Base-by-base conservation (phyloP, 64 coral and sea anemone genomes). In the Dendrophyllia cribrosa region DNA sequence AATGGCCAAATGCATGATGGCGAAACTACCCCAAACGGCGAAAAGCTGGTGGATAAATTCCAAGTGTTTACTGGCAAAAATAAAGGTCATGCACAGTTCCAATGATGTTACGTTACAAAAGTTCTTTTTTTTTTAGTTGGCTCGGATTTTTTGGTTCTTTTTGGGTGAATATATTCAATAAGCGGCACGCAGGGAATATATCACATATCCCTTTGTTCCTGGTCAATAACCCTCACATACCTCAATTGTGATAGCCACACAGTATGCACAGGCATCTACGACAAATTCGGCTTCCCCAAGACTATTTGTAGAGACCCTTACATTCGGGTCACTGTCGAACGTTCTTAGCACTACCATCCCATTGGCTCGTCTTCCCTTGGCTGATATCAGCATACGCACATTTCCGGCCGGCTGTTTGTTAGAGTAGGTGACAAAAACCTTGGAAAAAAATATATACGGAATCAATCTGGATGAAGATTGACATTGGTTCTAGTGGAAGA, bases 361-460 rank as follows among this genome's bases (percentile, higher is more conserved):
- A 61, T 4, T 15, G 20, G 86, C 83, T 14, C 3, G 11, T 46
- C 70, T 90, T 16, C 60, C 95, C 19, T 49, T 67, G 4, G 88
- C 94, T 11, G 69, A 76, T 51, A 98, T 95, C 53, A 90, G 73
- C 55, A 98, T 58, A 51, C 87, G 86, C 11, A 96, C 52, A 21
- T 80, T 70, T 1, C 16, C 34, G 62, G 81, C 94, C 8, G 88
- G 76, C n/a, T 88, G 84, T 51, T 90, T 90, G 16, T 93, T 91
- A 7, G 94, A 81, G 66, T 89, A 90, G 5, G 82, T 90, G 12
- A 96, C 97, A 9, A 88, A 70, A 55, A 94, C 92, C 96, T 98
- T 46, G 4, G 49, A 84, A 5, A 8, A 65, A 25, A 61, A 20
- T 1, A 10, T 3, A 25, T 43, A 61, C 10, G 25, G 11, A 24